Evolutionary conservation across 2,888 invertebrate species (phyloP), one percentile per base, ranked within the genome.

Genomic region (Chironomus tentans): DNA sequence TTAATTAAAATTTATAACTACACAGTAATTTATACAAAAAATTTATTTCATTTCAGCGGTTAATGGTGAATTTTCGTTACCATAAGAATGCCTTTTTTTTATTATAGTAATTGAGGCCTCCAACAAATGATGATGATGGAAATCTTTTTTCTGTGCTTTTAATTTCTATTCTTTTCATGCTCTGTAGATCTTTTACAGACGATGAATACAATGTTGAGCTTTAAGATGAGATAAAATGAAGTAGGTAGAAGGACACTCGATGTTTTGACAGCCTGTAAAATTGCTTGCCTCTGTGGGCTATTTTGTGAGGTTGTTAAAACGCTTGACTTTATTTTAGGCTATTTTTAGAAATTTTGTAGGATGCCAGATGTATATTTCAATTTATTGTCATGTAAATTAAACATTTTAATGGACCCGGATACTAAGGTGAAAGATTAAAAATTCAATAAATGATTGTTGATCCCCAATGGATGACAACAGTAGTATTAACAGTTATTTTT

Each of bases 1-100:
- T 65, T 65, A 65, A 65, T 65, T 65, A 65, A 65, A 65, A 65
- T 24, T 65, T 65, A 24, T 65, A 56, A 56, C 65, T 24, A 65
- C 65, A 24, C 13, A 24, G 65, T 22, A 24, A 24, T 65, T 65
- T n/a, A n/a, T n/a, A n/a, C n/a, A n/a, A n/a, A n/a, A n/a, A n/a
- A n/a, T n/a, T n/a, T 65, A 10, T 22, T 65, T 56, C 56, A 18
- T 56, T 38, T 38, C 56, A 18, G 24, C 65, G 18, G 21, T 65
- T 22, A 24, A 21, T 65, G 13, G 65, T 21, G 13, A 6, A 22
- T 15, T 50, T 18, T 56, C 56, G 56, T 7, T 38, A 38, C 38
- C 38, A 38, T 2, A 38, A 38, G 38, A 38, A 56, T 56, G 56
- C 56, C 6, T 56, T 38, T 15, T 50, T 15, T 50, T 50, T 50